phyloP scores from a whole-genome alignment of 2,888 invertebrate genomes.

The Ectemnius continuus region DNA sequence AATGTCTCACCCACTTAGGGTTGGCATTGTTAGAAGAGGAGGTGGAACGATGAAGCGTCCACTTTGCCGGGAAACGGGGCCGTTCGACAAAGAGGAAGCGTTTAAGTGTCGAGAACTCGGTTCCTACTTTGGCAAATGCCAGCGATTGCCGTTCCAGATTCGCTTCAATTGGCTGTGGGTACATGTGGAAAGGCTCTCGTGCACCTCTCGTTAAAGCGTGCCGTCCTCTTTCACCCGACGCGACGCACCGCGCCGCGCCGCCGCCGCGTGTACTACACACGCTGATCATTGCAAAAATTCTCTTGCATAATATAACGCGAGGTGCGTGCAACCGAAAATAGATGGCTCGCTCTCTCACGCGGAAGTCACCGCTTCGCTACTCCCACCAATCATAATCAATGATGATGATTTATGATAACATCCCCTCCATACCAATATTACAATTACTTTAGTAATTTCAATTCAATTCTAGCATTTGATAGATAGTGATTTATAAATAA shows the following conservation, averaged over 20 bases:
- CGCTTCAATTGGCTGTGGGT: slow-evolving; percentile 64
- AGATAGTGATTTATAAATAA: too few species aligned
- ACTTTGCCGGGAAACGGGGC: slow-evolving; percentile 44
- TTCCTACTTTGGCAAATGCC: slow-evolving; percentile 43
- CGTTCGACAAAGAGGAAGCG: slow-evolving; percentile 55
- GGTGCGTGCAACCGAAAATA: slow-evolving; percentile 15
- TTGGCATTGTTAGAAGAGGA: slow-evolving; percentile 33
- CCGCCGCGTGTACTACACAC: neutral
- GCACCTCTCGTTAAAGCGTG: slow-evolving; percentile 30
- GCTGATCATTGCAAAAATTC: slow-evolving; percentile 1
- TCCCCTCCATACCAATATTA: neutral
- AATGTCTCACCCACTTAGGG: slow-evolving; percentile 24
- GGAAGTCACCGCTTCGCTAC: neutral
- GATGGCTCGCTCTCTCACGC: neutral
- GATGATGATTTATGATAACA: neutral
- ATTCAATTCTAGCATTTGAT: too few species aligned
- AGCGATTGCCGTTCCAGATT: slow-evolving; percentile 59
- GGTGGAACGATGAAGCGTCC: slow-evolving; percentile 29
- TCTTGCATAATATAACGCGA: neutral
- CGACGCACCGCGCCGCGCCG: too few species aligned
- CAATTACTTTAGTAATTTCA: neutral
- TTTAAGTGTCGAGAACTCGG: slow-evolving; percentile 46
- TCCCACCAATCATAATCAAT: neutral
- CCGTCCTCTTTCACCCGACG: slow-evolving; percentile 18
- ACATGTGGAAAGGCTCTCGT: slow-evolving; percentile 46